Evolutionary conservation across 2,888 invertebrate genomes (phyloP).

Genomic region (Lepeophtheirus nordmannii): DNA sequence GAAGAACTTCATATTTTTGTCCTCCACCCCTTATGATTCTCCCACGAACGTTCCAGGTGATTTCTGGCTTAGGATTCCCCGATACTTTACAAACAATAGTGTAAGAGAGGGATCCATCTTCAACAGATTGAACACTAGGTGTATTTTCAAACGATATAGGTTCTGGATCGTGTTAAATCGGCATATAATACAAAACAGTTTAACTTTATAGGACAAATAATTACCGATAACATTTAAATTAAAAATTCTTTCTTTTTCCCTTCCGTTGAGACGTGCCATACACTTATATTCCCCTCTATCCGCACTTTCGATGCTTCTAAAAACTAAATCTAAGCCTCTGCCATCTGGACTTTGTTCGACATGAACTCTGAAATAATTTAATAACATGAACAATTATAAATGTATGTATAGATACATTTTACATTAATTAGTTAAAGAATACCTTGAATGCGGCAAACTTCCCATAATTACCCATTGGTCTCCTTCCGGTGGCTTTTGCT

Average conservation of each 20-base stretch:
- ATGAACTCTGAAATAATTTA: constrained; percentile 27
- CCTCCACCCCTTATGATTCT: constrained; percentile 24
- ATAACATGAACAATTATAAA: neutral
- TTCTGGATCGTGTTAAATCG: constrained; percentile 33
- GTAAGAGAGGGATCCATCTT: constrained; percentile 38
- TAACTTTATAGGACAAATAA: constrained; percentile 25
- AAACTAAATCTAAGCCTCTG: constrained; percentile 37
- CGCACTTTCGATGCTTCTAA: constrained; percentile 37
- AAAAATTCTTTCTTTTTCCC: constrained; percentile 29
- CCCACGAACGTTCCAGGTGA: constrained; percentile 33
- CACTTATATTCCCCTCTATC: constrained; percentile 42
- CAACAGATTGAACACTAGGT: constrained; percentile 38
- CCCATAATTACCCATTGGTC: constrained; percentile 16
- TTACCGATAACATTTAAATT: constrained; percentile 31
- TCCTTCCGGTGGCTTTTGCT: constrained; percentile 17
- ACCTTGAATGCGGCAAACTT: constrained; percentile 12
- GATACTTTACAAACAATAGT: constrained; percentile 31
- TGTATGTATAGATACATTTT: neutral
- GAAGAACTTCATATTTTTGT: constrained; percentile 38
- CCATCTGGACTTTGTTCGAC: constrained; percentile 27
- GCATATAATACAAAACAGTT: constrained; percentile 17
- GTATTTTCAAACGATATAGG: constrained; percentile 44
- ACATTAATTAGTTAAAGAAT: neutral
- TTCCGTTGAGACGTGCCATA: constrained; percentile 32
- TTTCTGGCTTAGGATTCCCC: constrained; percentile 34